phyloP scores from a whole-genome alignment of 2,888 invertebrate species.

The Epistrophe grossulariae region DNA sequence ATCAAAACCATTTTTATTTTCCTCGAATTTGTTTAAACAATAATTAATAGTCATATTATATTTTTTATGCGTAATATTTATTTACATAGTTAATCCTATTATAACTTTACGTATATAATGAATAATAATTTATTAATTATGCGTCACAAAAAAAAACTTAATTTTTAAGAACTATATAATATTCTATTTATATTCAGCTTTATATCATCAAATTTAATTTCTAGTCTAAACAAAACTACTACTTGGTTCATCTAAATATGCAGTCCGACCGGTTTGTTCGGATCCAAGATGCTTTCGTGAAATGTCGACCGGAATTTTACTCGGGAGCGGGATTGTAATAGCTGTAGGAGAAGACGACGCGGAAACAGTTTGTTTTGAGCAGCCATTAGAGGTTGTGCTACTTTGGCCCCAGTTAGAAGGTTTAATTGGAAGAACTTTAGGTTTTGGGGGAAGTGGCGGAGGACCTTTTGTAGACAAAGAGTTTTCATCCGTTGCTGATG shows the following conservation, averaged over 20 bases:
- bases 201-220: slow-evolving; percentile 23
- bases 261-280: slow-evolving; percentile 81
- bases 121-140: slow-evolving; percentile 11
- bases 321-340: slow-evolving; percentile 67
- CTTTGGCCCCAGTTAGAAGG: slow-evolving; percentile 85
- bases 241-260: slow-evolving; percentile 87
- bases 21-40: slow-evolving; percentile 54
- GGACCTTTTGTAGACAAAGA: slow-evolving; percentile 83
- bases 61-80: slow-evolving; percentile 54
- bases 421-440: slow-evolving; percentile 88
- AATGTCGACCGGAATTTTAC: slow-evolving; percentile 79
- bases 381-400: slow-evolving; percentile 76
- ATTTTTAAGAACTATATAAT: neutral
- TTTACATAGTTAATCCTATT: slow-evolving; percentile 60
- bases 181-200: slow-evolving; percentile 40
- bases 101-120: slow-evolving; percentile 19
- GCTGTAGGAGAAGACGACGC: slow-evolving; percentile 51
- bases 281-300: slow-evolving; percentile 79
- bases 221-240: slow-evolving; percentile 87
- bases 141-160: slow-evolving; percentile 27
- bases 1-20: slow-evolving; percentile 50
- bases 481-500: slow-evolving; percentile 71
- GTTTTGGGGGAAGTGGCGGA: slow-evolving; percentile 90
- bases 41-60: slow-evolving; percentile 54
- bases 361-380: slow-evolving; percentile 61